Conservation (phyloP, 2,888 invertebrate species). For the Amitus sp. region DNA sequence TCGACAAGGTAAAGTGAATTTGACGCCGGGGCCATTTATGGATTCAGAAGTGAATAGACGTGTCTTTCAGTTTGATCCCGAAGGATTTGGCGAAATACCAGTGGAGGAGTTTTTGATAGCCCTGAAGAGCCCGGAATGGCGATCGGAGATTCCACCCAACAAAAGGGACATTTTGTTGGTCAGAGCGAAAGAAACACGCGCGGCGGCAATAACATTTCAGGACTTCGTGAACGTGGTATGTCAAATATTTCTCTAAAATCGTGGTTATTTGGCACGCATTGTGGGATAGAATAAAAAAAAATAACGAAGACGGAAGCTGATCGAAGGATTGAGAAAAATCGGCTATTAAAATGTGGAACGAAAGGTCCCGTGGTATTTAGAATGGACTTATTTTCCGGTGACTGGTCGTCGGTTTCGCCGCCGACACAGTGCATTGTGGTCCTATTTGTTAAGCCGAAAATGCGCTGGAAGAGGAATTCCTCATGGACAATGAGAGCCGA, state of each 20-base stretch:
- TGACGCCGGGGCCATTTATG: neutral
- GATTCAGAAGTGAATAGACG: neutral
- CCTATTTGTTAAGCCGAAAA: slow-evolving; percentile 46
- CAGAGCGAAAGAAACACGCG: slow-evolving; percentile 55
- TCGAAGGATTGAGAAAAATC: slow-evolving; percentile 2
- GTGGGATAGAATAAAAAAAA: too few relatives aligned
- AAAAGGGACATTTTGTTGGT: slow-evolving; percentile 74
- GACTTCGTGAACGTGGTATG: slow-evolving; percentile 96
- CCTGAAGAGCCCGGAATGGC: slow-evolving; percentile 81
- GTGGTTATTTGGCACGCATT: too few relatives aligned
- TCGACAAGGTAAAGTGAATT: slow-evolving; percentile 76
- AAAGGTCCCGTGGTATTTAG: slow-evolving; percentile 10
- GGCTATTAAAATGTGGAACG: slow-evolving; percentile 10
- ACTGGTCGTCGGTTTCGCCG: slow-evolving; percentile 23
- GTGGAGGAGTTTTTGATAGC: slow-evolving; percentile 85
- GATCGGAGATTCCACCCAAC: slow-evolving; percentile 78
- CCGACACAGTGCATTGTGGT: slow-evolving; percentile 39
- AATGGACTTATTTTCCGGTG: slow-evolving; percentile 46
- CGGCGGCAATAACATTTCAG: slow-evolving; percentile 87
- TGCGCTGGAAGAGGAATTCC: slow-evolving; percentile 32
- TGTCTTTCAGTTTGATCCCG: slow-evolving; percentile 81
- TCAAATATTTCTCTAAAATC: too few relatives aligned
- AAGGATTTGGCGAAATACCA: slow-evolving; percentile 93
- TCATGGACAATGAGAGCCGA: slow-evolving; percentile 30
- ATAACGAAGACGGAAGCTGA: slow-evolving; percentile 1